Evolutionary conservation across 2,113 vertebrate species (phyloP), one percentile per base, ranked within the genome.

Genomic region (Cebidichthys violaceus): DNA sequence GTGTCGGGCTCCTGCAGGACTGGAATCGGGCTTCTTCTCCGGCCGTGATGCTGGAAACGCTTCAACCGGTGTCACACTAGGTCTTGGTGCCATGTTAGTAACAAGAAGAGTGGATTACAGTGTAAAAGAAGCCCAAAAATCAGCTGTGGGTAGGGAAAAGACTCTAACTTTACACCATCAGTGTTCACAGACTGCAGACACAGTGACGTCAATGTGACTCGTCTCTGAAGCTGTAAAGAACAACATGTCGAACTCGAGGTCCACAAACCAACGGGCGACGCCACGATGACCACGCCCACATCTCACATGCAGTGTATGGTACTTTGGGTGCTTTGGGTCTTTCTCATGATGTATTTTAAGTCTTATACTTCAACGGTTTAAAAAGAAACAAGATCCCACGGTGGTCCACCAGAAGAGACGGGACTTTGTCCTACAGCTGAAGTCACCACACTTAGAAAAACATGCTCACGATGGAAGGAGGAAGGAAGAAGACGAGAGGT

Each of bases 131-230:
- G 41, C 77, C 67, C 55, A 3, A 60, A 83, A 83, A 81, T 70
- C 50, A 33, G 41, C 4, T 68, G 70, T 54, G 50, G 35, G 50
- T 71, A 69, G 79, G 5, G 68, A 85, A 82, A 74, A 82, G 45
- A 60, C 15, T 85, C 65, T 83, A 66, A 86, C 71, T 87, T 93
- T 86, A 90, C 92, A 74, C 3, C 64, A 79, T 94, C 18, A 88
- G 92, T 85, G 92, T 91, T 89, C 71, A 92, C 70, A 15, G 43
- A 73, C 10, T 66, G 47, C 60, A 74, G 74, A 54, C 57, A 33
- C 37, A 77, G 79, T 77, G 24, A 83, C 47, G 73, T 65, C 17
- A 71, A 50, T 6, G 18, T 82, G 84, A 77, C 67, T 60, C 2
- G 75, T 39, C 43, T 61, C 29, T 57, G 18, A 62, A 1, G 20